Evolutionary conservation across 1,140 invertebrate species (phyloP), one percentile per base, ranked within the genome.

Genomic region (Aradophagus sp.): DNA sequence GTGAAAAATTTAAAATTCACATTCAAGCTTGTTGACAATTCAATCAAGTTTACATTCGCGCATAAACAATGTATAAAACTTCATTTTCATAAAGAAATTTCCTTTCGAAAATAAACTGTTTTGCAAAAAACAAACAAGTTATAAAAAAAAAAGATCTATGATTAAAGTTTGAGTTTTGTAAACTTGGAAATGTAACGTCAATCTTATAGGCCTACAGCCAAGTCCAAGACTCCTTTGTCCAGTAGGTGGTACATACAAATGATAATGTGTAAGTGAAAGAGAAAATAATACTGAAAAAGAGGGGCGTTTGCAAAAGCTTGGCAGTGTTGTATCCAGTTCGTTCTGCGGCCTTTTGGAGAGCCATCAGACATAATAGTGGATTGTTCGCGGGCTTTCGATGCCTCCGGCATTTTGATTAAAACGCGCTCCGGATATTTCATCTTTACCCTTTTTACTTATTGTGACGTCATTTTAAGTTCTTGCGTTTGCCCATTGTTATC

Each of bases 391-490:
- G 29, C 63, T 67, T 52, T 68, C 48, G 50, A 62, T 56, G 42
- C 61, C 59, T 42, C 56, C 19, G 56, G 65, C 62, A 74, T 73
- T 79, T 80, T 81, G 80, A 83, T 82, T 82, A 81, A 81, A 82
- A 53, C 62, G 32, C 38, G 48, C 70, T 65, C 67, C 20, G 42
- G 15, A 48, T 48, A 59, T 73, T 76, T 61, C 48, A 53, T 73
- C 65, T 53, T 72, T 34, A 35, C 31, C 7, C 32, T 35, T 55
- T 61, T 47, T 34, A 68, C 63, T 65, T 74, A 70, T 59, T 48
- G 41, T 55, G 14, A 53, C 42, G 62, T 67, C 61, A 56, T 23
- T 73, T 67, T 52, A 55, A 67, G 53, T 61, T 44, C 55, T 62
- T 13, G 36, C 61, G 55, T 61, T 72, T 72, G 69, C 69, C 66